Evolutionary conservation across 1,140 invertebrate genomes (phyloP).

Genomic region (Ephestia elutella): DNA sequence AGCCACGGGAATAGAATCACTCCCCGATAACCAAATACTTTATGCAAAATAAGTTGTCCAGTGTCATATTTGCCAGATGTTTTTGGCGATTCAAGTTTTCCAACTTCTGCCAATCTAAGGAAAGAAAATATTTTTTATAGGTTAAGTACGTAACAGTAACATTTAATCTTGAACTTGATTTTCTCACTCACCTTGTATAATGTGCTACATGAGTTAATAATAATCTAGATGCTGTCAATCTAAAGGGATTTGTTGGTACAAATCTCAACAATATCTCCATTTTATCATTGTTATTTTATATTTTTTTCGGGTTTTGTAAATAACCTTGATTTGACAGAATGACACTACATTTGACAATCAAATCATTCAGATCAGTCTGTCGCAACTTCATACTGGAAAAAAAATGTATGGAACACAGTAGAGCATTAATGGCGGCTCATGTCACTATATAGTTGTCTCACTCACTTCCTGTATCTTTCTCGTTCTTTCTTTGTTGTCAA

Average conservation of each 20-base stretch:
- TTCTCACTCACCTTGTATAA: slow-evolving; percentile 53
- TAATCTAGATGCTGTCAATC: slow-evolving; percentile 55
- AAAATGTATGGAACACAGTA: no score
- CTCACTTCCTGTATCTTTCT: no score
- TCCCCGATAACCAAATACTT: slow-evolving; percentile 96
- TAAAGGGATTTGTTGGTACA: slow-evolving; percentile 53
- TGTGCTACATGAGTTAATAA: slow-evolving; percentile 59
- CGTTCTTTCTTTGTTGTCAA: no score
- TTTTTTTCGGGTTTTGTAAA: slow-evolving; percentile 40
- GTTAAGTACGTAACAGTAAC: slow-evolving; percentile 48
- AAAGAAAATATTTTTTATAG: slow-evolving; percentile 36
- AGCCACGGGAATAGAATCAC: slow-evolving; percentile 97
- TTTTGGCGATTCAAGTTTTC: slow-evolving; percentile 85
- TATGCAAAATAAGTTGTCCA: slow-evolving; percentile 95
- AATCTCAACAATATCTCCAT: slow-evolving; percentile 69
- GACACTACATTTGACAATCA: slow-evolving; percentile 10
- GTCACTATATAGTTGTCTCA: no score
- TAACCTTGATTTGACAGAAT: slow-evolving; percentile 53
- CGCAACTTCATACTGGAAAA: no score
- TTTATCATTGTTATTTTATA: slow-evolving; percentile 63
- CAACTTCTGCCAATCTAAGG: slow-evolving; percentile 76
- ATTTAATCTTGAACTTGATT: slow-evolving; percentile 16
- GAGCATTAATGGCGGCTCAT: no score
- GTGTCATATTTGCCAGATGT: slow-evolving; percentile 93
- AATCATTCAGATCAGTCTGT: no score